Base-by-base conservation (phyloP, 2,888 invertebrate species). In the Brachylomia viminalis region DNA sequence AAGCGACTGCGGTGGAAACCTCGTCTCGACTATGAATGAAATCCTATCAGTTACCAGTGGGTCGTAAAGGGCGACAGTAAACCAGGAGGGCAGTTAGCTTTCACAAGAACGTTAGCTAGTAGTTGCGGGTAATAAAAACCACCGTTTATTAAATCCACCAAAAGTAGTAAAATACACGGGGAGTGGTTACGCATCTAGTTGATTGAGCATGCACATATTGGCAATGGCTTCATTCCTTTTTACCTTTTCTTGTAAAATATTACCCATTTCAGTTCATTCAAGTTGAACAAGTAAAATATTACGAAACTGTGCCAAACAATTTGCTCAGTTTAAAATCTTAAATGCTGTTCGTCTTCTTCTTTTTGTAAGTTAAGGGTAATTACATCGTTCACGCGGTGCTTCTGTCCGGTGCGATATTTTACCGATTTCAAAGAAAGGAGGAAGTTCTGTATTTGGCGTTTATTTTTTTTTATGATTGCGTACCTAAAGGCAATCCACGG, bases 11-110 rank as follows among this genome's bases (percentile, higher is more conserved):
- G 62, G 85, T 74, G 27, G 49, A 62, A 72, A 56, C 15, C 47
- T 74, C 59, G 42, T 56, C 59, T 42, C 54, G 30, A 66, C 80
- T 80, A 73, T 80, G 67, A 85, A 85, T 71, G 75, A 59, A 72
- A 58, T 33, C 27, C 65, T 62, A 71, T 70, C 73, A 84, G 64
- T 69, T 64, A 69, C 33, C n/a, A 68, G 59, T 56, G n/a, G 61
- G 42, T 68, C 84, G 47, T 65, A 64, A 84, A 80, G 20, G 27
- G 17, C 45, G 20, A 42, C 52, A 30, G n/a, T 59, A 52, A 83
- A 71, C 54, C n/a, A 15, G 42, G 47, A 33, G 54, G n/a, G 49
- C 17, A 47, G 61, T n/a, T n/a, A 59, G 67, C n/a, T 67, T 67
- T 62, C 17, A 67, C 59, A 59, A n/a, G 33, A n/a, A 33, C 33